Base-by-base conservation (phyloP, 1,140 invertebrate genomes). In the Heliconius eleuchia region DNA sequence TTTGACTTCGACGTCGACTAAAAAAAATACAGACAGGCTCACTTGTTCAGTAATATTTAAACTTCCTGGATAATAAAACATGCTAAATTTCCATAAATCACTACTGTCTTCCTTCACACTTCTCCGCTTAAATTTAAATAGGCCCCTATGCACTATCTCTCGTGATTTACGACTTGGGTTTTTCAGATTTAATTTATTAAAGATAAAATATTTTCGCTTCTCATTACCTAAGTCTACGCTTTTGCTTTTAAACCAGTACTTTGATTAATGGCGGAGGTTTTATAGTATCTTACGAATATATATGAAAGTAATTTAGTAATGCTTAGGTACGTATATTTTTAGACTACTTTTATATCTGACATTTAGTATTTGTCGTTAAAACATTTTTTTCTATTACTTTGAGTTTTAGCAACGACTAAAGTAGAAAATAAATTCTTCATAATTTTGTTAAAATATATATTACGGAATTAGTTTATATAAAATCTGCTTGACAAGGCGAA, bases 61-160 rank as follows among this genome's bases (percentile, higher is more conserved):
- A 91, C 88, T 93, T 91, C 89, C 85, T 85, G 85, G 89, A 88
- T 87, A 80, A 86, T 83, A 79, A 78, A 75, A 73, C 57, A 78
- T 79, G 85, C 82, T 74, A 82, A 84, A 80, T 83, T 80, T 77
- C 81, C 85, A 92, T 92, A 91, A 92, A 92, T 94, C 89, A 92
- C 83, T 74, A 72, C 71, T 80, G 81, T 86, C 85, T 90, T 91
- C 85, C 86, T 91, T 90, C 87, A 89, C 89, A 91, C 88, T 86
- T 90, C n/a, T 89, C 87, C 85, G 83, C 84, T 85, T 82, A 87
- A 92, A 91, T 92, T 92, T 92, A 90, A 91, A 91, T 90, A 89
- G 86, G 82, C 82, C 84, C 83, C 84, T 86, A 85, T 86, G 85
- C 85, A 85, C 87, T 85, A 89, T 88, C 87, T 88, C 74, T 80